Evolutionary conservation across 2,113 vertebrate genomes (phyloP).

Genomic region (Opisthocomus hoazin): DNA sequence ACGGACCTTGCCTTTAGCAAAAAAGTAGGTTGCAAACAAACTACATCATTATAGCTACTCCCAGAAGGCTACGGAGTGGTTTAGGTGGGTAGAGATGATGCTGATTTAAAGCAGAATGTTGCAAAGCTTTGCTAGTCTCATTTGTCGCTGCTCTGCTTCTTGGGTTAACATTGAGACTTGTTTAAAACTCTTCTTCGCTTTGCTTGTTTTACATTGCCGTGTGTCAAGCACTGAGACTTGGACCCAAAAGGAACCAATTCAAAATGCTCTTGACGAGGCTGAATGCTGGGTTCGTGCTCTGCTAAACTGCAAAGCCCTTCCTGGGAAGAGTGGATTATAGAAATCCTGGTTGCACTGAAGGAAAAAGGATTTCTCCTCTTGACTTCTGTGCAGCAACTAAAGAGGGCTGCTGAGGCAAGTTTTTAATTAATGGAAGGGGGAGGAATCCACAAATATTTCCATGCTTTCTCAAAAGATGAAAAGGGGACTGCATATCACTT

Average conservation of each 20-base stretch:
- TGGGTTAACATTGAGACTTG: background rate
- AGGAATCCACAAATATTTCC: background rate
- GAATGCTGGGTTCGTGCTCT: background rate
- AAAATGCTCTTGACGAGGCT: background rate
- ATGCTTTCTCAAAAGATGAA: conserved; percentile 5
- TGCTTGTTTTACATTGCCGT: background rate
- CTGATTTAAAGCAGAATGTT: background rate
- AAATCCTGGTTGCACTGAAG: background rate
- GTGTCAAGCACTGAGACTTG: background rate
- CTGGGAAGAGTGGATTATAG: background rate
- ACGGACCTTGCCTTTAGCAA: background rate
- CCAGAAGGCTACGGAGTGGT: background rate
- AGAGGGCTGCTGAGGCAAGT: background rate
- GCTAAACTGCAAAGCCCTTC: background rate
- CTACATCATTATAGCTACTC: background rate
- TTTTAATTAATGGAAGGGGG: conserved; percentile 27
- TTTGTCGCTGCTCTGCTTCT: background rate
- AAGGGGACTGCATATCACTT: background rate
- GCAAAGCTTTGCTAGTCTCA: background rate
- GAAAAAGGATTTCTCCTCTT: background rate
- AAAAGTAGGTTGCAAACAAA: background rate
- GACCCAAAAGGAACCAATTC: background rate
- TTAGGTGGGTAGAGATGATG: background rate
- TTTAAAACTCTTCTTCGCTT: background rate
- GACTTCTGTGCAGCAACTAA: background rate